Conservation (phyloP, 1,140 invertebrate species). For the Himalopsyche phryganea region DNA sequence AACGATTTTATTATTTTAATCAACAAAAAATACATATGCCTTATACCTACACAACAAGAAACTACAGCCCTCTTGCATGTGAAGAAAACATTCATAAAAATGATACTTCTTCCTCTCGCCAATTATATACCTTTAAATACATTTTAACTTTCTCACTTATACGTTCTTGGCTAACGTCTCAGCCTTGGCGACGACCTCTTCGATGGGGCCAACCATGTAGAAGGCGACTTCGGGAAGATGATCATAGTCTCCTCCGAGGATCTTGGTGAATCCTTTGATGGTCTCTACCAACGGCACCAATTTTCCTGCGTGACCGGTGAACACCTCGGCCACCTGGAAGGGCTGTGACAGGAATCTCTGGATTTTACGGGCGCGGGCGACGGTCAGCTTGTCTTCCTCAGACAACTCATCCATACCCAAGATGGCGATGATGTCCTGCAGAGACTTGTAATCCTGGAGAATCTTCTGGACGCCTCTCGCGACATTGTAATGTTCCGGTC, state of each 20-base stretch:
- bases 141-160: constrained; percentile 11
- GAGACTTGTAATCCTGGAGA: constrained; percentile 72
- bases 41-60: constrained; percentile 19
- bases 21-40: constrained; percentile 13
- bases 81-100: too few species aligned
- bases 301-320: constrained; percentile 59
- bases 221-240: constrained; percentile 82
- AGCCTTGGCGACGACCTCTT: constrained; percentile 75
- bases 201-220: constrained; percentile 82
- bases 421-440: constrained; percentile 82
- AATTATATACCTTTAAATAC: background rate
- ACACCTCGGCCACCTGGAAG: constrained; percentile 73
- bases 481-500: constrained; percentile 71
- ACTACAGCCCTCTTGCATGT: background rate
- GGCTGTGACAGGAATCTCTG: constrained; percentile 80
- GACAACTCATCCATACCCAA: constrained; percentile 85
- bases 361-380: constrained; percentile 78
- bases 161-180: constrained; percentile 60
- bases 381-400: constrained; percentile 80
- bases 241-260: constrained; percentile 70
- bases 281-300: constrained; percentile 34
- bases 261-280: constrained; percentile 43
- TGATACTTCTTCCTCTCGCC: too few species aligned
- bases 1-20: constrained; percentile 14
- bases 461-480: constrained; percentile 80